A percentile compares a stretch with the other conserved stretches of the same genome.
Evolutionary conservation across 2,888 invertebrate species (phyloP).

Genomic region (Scrobipalpa atriplicella): DNA sequence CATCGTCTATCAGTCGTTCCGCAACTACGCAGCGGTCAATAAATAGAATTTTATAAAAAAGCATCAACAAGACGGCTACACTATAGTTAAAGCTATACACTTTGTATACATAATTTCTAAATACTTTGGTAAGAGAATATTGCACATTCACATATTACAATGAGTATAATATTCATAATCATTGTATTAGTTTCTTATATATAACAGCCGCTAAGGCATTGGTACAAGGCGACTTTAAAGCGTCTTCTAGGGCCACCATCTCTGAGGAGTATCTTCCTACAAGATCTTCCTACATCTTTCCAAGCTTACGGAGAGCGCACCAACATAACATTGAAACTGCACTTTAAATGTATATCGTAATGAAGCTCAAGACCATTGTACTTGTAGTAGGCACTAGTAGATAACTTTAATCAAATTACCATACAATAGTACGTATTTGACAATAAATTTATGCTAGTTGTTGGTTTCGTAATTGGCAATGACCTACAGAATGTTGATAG

Average conservation of each 20-base stretch:
- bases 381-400: background rate
- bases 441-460: background rate
- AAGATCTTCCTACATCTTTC: constrained; percentile 2
- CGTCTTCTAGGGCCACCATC: constrained; percentile 52
- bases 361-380: background rate
- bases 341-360: background rate
- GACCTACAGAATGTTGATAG: background rate
- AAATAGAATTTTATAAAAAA: constrained; percentile 81
- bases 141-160: constrained; percentile 71
- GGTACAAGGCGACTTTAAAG: constrained; percentile 66
- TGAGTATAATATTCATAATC: constrained; percentile 51
- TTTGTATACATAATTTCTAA: constrained; percentile 81
- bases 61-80: constrained; percentile 81
- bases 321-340: background rate
- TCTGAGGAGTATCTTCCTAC: background rate
- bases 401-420: background rate
- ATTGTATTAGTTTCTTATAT: constrained; percentile 49
- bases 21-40: constrained; percentile 75
- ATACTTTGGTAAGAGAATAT: constrained; percentile 79
- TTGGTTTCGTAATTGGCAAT: background rate
- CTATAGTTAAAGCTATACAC: constrained; percentile 79
- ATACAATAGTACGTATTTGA: background rate
- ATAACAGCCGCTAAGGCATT: constrained; percentile 63
- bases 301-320: background rate
- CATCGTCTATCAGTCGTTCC: constrained; percentile 77